Evolutionary conservation across 2,797 vertebrate species (phyloP).

Genomic region (Clarias laeviceps): DNA sequence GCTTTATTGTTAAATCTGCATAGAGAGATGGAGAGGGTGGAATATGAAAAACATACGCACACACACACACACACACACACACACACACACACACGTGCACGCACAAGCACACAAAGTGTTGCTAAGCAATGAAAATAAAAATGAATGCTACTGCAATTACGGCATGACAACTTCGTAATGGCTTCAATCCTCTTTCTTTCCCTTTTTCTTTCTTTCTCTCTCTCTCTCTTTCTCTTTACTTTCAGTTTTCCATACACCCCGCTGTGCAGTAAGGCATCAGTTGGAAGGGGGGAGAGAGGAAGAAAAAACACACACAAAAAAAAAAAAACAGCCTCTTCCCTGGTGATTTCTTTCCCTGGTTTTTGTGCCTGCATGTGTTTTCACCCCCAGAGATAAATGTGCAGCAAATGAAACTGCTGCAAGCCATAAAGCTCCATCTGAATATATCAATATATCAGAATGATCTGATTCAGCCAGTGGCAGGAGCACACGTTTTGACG

Average conservation of each 20-base stretch:
- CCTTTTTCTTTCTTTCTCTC: not conserved
- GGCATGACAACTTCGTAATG: slow-evolving; percentile 54
- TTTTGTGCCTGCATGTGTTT: not conserved
- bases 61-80: slow-evolving; percentile 19
- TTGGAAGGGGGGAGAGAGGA: slow-evolving; percentile 10
- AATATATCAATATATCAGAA: not conserved
- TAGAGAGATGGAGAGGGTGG: slow-evolving; percentile 2
- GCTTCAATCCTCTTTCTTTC: slow-evolving; percentile 48
- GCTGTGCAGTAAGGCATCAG: slow-evolving; percentile 35
- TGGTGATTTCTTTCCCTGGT: not conserved
- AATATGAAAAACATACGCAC: slow-evolving; percentile 40
- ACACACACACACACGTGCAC: slow-evolving; percentile 34
- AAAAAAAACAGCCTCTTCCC: slow-evolving; percentile 6
- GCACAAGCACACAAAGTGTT: slow-evolving; percentile 46
- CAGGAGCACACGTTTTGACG: too few relatives aligned
- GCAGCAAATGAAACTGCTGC: not conserved
- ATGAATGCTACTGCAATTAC: slow-evolving; percentile 58
- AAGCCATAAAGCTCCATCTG: not conserved
- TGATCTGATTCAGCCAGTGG: too few relatives aligned
- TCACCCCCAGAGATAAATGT: not conserved
- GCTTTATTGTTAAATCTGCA: not conserved
- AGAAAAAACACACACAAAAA: not conserved
- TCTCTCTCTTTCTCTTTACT: slow-evolving; percentile 18
- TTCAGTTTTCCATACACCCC: slow-evolving; percentile 40
- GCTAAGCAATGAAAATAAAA: slow-evolving; percentile 59